Base-by-base conservation (phyloP, 30 jellyfish, hydroid and myxozoan species). In the Aurelia sp. region DNA sequence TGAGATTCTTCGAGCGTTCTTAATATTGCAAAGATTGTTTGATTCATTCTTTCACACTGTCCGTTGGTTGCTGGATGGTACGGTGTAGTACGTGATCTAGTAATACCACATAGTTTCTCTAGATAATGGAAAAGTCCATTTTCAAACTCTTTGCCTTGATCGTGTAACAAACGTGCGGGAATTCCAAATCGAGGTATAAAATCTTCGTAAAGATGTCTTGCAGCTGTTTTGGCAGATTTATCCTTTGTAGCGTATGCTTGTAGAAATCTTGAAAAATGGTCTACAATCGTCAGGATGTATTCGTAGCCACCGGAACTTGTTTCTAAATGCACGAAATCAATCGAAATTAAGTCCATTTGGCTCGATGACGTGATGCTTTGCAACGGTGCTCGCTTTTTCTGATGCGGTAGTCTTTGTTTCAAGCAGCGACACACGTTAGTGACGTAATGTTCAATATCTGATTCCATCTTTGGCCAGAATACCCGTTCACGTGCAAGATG, bases 211-310 rank as follows among this genome's bases (percentile, higher is more conserved):
- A 82, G 72, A 47, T 50, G 82, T 21, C 73, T 63, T 2, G 92
- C 86, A 2, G 52, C 52, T 3, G 52, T 41, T 41, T 41, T 41
- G 52, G 52, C 80, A 70, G 78, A 60, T 62, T 85, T 85, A 74
- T 85, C 81, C 66, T 66, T 73, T 16, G 95, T 52, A 12, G 78
- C 71, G 48, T 69, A 82, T 16, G 90, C 94, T 75, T 74, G 82
- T 15, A 60, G 82, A 59, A 2, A 72, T 59, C 74, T 30, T n/a
- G 91, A 57, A 47, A 61, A 85, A 48, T 74, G 90, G 58, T 77
- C 96, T 8, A 76, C 96, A 69, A 87, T 67, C 16, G 87, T 65
- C 62, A 87, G 82, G 33, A 87, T 78, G 41, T 87, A 87, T 53
- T 78, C 73, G 58, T n/a, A n/a, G n/a, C n/a, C n/a, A n/a, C n/a